These are phyloP conservation scores for Volucella bombylans DNA, from an alignment of 2,888 invertebrate species.

Conservation along the genomic window DNA sequence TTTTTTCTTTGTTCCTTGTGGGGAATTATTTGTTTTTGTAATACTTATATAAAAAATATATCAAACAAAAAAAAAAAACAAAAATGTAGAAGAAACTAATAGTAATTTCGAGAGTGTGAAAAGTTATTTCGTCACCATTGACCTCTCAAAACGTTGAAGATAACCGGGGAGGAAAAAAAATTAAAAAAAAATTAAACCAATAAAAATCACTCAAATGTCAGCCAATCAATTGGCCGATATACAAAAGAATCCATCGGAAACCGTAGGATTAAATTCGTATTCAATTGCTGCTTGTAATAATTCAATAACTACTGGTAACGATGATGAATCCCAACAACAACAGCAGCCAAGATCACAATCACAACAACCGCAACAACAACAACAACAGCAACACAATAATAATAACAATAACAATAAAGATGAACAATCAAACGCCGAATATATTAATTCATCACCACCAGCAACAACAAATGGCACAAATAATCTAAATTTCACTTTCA, in stretches of 20 bases:
- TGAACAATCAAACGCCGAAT: constrained; percentile 52
- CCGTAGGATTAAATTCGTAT: constrained; percentile 64
- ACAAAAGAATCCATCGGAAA: constrained; percentile 71
- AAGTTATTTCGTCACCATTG: constrained; percentile 4
- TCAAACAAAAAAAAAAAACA: background rate
- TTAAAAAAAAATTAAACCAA: constrained; percentile 14
- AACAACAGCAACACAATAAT: constrained; percentile 49
- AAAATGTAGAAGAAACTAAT: background rate
- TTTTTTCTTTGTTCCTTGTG: constrained; percentile 36
- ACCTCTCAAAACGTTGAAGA: background rate
- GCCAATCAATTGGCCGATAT: constrained; percentile 75
- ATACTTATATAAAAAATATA: constrained; percentile 7
- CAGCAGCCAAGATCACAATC: constrained; percentile 50
- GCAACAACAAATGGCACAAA: constrained; percentile 61
- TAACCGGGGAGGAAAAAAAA: no score
- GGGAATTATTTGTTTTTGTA: constrained; percentile 6
- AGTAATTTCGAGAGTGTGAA: constrained; percentile 13
- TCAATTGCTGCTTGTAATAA: constrained; percentile 68
- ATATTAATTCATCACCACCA: constrained; percentile 26
- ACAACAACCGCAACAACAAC: constrained; percentile 64
- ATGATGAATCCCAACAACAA: constrained; percentile 65
- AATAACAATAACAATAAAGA: constrained; percentile 35
- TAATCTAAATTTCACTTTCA: constrained; percentile 45
- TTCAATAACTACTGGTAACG: constrained; percentile 53
- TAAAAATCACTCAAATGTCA: constrained; percentile 69